Conservation (phyloP, 2,797 vertebrate genomes). For the Labeo calbasu region DNA sequence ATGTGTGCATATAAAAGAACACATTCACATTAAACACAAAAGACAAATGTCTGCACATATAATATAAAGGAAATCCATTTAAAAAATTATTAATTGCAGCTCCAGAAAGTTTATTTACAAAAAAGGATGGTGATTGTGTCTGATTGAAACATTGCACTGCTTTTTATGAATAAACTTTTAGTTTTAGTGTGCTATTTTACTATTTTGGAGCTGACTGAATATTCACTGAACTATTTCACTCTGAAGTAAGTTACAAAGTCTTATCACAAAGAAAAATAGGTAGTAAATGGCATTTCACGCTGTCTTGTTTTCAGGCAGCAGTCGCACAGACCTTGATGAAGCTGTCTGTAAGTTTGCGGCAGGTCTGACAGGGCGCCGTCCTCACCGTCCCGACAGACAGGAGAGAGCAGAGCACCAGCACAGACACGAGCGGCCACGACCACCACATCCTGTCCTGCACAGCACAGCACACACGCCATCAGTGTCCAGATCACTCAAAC, state of each 20-base stretch:
- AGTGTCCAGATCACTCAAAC: background rate
- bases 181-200: background rate
- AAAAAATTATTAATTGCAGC: background rate
- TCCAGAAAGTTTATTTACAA: background rate
- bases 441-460: slow-evolving; percentile 71
- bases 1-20: background rate
- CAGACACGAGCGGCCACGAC: slow-evolving; percentile 71
- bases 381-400: slow-evolving; percentile 74
- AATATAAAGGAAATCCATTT: background rate
- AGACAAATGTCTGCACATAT: background rate
- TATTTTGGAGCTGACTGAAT: background rate
- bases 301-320: too few species aligned
- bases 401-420: slow-evolving; percentile 74
- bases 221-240: background rate
- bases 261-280: too few species aligned
- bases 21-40: background rate
- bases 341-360: slow-evolving; percentile 85
- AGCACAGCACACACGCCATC: background rate
- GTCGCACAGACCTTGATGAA: slow-evolving; percentile 83
- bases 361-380: slow-evolving; percentile 87
- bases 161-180: background rate
- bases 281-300: too few species aligned
- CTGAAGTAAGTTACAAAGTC: background rate
- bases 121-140: background rate
- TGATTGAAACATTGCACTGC: background rate